phyloP scores from a whole-genome alignment of 2,797 vertebrate genomes.

The Sebastes itinus region DNA sequence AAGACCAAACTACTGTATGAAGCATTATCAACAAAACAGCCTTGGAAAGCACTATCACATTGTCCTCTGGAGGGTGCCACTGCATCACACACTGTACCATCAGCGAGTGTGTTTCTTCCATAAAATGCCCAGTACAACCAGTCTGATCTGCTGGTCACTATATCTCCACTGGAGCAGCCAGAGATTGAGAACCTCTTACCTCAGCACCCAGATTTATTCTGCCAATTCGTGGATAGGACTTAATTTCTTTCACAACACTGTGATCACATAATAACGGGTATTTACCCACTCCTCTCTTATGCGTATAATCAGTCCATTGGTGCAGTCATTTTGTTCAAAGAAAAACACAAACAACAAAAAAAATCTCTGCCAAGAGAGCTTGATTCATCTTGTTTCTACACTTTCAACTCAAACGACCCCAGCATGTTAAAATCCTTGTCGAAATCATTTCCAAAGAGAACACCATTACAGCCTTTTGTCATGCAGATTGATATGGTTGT shows the following conservation, averaged over 20 bases:
- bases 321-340: slow-evolving; percentile 5
- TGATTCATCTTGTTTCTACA: neutral
- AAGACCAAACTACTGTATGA: neutral
- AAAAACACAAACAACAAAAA: neutral
- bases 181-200: neutral
- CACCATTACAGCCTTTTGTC: neutral
- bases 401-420: neutral
- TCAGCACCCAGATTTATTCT: neutral
- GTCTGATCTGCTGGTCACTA: neutral
- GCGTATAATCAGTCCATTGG: neutral
- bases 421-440: neutral
- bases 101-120: neutral
- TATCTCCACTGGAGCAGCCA: neutral
- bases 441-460: neutral
- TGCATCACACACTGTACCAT: neutral
- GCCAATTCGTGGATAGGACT: neutral
- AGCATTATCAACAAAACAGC: neutral
- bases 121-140: neutral
- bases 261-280: neutral
- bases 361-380: neutral
- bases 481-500: neutral
- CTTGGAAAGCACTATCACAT: neutral
- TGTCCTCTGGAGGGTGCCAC: slow-evolving; percentile 57
- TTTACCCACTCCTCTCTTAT: slow-evolving; percentile 9
- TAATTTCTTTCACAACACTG: neutral